Evolutionary conservation across 2,888 invertebrate species (phyloP), one percentile per base, ranked within the genome.

Genomic region (Oithona nana): DNA sequence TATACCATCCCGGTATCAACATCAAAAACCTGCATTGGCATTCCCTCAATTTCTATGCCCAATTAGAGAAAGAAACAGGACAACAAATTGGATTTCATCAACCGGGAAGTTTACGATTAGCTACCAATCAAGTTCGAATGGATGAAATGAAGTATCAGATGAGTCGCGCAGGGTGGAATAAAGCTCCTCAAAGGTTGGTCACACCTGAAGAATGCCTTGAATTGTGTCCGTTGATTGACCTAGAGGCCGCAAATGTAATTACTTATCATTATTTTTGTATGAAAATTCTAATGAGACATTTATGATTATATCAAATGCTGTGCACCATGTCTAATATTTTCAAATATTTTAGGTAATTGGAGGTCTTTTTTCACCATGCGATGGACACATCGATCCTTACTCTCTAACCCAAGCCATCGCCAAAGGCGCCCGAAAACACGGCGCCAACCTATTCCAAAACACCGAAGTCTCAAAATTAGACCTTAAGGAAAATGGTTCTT

Each of bases 361-460:
- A 51, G 75, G 74, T 4, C 66, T 75, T 11, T 73, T 70, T 67
- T 74, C 71, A 51, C 71, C 73, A 1, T 70, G 69, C 31, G 75
- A 76, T 64, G 75, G 75, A 11, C 73, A 74, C 64, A 70, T 76
- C 26, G 73, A 75, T 64, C 74, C 75, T 0, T 71, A 72, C 64
- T 74, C 72, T 11, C 66, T 75, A 58, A 73, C 74, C 1, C 71
- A 71, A 66, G 75, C 75, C 11, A 67, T 74, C 64, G 73, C 73
- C 8, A 67, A 66, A n/a, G 75, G 73, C 26, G 75, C 75, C 3
- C 66, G 71, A 28, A 67, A 67, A 49, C 68, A 70, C 61, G 75
- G 75, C 22, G 74, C 72, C 3, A 66, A 68, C 50, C 69, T 75
- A 4, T 64, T 67, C 29, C 67, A 65, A 26, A 60, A 63, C 16